Evolutionary conservation across 2,113 vertebrate genomes (phyloP), one percentile per base, ranked within the genome.

Genomic region (Mungos mungo): DNA sequence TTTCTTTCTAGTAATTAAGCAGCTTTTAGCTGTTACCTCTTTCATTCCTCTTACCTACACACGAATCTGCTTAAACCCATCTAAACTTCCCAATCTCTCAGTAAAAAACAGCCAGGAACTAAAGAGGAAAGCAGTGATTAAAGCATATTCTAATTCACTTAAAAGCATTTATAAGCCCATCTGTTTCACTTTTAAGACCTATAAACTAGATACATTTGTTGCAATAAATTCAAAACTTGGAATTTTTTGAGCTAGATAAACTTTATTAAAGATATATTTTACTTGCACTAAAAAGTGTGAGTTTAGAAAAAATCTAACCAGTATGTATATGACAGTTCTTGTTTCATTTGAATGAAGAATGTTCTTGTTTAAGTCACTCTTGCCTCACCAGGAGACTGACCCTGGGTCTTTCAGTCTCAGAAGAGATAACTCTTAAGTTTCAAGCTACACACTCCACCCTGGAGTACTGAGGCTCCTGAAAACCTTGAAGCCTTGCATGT

Each of bases 111-210:
- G 18, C 10, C 31, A 85, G 11, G 33, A 93, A 47, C 14, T 29
- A 50, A 65, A 33, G 21, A 90, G 29, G 21, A 57, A 95, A 87
- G 15, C 33, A 81, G 79, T 65, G 11, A 50, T 41, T 63, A 45
- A 69, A 68, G 21, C 3, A 83, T 31, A 87, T 52, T 96, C 66
- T 79, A 90, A 68, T 90, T 92, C 25, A 89, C 35, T 77, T 57
- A 14, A 76, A 84, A 93, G 33, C 31, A 85, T 81, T 96, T 92
- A 60, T 71, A 92, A 88, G n/a, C 0, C 65, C 65, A 47, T 35
- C 90, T 87, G 7, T 47, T 94, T 91, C 47, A 79, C 47, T 66
- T 93, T 88, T 38, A 95, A 93, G 13, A 87, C 33, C 9, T 93
- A 47, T 16, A 3, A 10, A 68, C 7, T 68, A 50, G 66, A 16